These are phyloP conservation scores for Dasysyrphus albostriatus DNA, from an alignment of 2,888 invertebrate species.

Conservation along the genomic window DNA sequence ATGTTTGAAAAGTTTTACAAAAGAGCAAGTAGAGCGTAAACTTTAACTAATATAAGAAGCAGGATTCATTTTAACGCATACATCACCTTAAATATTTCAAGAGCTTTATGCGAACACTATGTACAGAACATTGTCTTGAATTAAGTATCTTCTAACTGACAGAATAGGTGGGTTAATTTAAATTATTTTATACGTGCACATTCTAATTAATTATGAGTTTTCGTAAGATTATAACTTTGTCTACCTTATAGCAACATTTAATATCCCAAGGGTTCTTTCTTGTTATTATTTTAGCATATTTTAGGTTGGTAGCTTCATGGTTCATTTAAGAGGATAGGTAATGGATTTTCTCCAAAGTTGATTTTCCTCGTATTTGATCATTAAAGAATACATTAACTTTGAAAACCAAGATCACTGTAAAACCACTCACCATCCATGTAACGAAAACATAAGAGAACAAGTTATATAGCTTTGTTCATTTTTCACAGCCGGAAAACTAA, in stretches of 20 bases:
- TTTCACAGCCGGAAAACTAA: too few relatives aligned
- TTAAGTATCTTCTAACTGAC: background rate
- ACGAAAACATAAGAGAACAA: too few relatives aligned
- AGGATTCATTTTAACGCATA: background rate
- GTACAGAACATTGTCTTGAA: background rate
- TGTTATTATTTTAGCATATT: background rate
- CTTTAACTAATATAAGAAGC: background rate
- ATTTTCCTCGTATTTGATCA: too few relatives aligned
- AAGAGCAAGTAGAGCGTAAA: slow-evolving; percentile 9
- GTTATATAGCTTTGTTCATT: too few relatives aligned
- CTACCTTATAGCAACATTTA: background rate
- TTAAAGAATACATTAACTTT: too few relatives aligned
- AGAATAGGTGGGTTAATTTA: background rate
- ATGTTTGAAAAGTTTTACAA: slow-evolving; percentile 12
- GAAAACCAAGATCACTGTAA: too few relatives aligned
- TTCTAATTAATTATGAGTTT: background rate
- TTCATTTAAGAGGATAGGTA: background rate
- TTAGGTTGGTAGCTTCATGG: background rate
- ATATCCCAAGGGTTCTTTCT: background rate
- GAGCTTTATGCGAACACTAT: background rate
- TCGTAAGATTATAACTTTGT: background rate
- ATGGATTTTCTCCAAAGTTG: background rate
- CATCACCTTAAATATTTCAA: background rate
- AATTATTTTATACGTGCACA: background rate
- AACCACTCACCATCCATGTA: too few relatives aligned